phyloP scores from a whole-genome alignment of 2,888 invertebrate species.

The Amblyteles armatorius region DNA sequence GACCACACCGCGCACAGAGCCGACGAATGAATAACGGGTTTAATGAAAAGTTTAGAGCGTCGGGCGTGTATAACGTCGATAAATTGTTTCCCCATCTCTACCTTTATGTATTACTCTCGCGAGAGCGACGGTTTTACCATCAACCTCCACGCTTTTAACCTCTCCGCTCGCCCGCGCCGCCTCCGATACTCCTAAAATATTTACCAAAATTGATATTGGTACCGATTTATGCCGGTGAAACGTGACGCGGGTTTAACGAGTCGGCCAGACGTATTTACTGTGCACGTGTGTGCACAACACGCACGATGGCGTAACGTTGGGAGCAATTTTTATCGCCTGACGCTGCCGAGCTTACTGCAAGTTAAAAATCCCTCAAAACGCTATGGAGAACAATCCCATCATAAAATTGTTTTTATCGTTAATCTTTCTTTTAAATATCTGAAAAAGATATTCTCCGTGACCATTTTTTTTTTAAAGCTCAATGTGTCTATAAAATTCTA shows the following conservation, averaged over 20 bases:
- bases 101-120: constrained; percentile 20
- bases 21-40: constrained; percentile 72
- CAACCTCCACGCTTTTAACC: constrained; percentile 18
- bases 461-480: too few species aligned
- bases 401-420: neutral
- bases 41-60: constrained; percentile 72
- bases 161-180: neutral
- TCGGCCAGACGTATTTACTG: constrained; percentile 12
- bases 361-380: neutral
- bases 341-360: neutral
- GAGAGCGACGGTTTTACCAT: constrained; percentile 4
- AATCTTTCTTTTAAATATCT: neutral
- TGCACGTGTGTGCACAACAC: neutral
- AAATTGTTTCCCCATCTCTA: constrained; percentile 66
- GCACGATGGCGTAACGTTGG: constrained; percentile 35
- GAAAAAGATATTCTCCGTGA: neutral
- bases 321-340: constrained; percentile 43
- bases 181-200: constrained; percentile 59
- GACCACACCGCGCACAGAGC: constrained; percentile 16
- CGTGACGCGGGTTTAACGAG: constrained; percentile 61
- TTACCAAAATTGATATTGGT: constrained; percentile 72
- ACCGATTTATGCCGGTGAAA: constrained; percentile 64
- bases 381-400: neutral
- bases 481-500: neutral
- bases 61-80: constrained; percentile 70